Evolutionary conservation across 2,113 vertebrate species (phyloP), one percentile per base, ranked within the genome.

Genomic region (Uria lomvia): DNA sequence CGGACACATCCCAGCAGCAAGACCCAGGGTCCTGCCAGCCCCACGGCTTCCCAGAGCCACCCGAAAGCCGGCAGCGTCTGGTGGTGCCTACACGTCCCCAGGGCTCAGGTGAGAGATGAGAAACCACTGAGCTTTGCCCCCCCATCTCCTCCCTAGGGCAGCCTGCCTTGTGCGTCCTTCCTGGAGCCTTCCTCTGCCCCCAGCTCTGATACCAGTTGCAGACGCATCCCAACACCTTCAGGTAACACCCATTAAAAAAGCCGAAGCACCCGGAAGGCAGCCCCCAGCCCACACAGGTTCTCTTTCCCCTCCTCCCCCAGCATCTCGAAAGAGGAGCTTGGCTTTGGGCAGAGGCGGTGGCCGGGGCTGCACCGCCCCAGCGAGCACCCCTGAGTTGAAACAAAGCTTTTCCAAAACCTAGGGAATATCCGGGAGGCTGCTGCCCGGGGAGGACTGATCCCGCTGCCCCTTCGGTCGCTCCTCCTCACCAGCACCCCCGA

Each of bases 251-350:
- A 4, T 9, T 7, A 15, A 36, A 43, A 52, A 43, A 53, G 24
- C 67, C 56, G 6, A 42, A 11, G 15, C 15, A 0, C 8, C 13
- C 2, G 2, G 15, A 24, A 30, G 0, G 19, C 32, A 24, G 26
- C 56, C 20, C 47, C 2, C 56, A 23, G 45, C 56, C 55, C 11
- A 1, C 4, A 29, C 55, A 5, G 8, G 18, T 22, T 60, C 66
- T 45, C 56, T 43, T 24, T 5, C 2, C 1, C 47, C 29, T 36
- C 42, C 29, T 18, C 82, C 7, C 7, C 50, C 50, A 47, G 60
- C 82, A 75, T 8, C 49, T 19, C 81, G 3, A 24, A 34, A 26
- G 49, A 21, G 0, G 6, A 38, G 59, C 32, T 53, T 11, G 56
- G 56, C 30, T 30, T 17, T 5, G 27, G 27, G 55, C 59, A 20